Evolutionary conservation across 2,888 invertebrate genomes (phyloP).

Genomic region (Brachypterus glaber): DNA sequence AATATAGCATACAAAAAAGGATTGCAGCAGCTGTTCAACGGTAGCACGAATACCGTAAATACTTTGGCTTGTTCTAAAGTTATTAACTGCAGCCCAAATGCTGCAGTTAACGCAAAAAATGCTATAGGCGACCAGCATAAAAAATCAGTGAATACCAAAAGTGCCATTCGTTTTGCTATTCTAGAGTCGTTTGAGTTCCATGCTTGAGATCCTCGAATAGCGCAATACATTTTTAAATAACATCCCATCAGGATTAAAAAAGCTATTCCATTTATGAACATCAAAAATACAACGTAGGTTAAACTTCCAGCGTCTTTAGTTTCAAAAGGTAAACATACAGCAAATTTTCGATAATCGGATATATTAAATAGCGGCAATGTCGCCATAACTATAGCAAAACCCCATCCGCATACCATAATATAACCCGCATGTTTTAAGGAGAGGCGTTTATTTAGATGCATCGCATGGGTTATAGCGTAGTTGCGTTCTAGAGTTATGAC

Average conservation of each 20-base stretch:
- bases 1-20: conserved; percentile 96
- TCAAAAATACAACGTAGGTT: conserved; percentile 81
- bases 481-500: conserved; percentile 93
- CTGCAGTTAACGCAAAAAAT: conserved; percentile 88
- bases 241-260: conserved; percentile 93
- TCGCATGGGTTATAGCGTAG: conserved; percentile 95
- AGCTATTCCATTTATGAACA: conserved; percentile 86
- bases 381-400: conserved; percentile 79
- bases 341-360: conserved; percentile 93
- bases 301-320: conserved; percentile 65
- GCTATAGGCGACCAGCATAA: conserved; percentile 98
- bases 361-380: conserved; percentile 81
- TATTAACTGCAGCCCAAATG: conserved; percentile 82
- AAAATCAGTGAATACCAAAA: conserved; percentile 94
- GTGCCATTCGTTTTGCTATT: conserved; percentile 93
- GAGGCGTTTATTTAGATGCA: conserved; percentile 91
- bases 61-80: conserved; percentile 93
- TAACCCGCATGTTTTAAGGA: conserved; percentile 83
- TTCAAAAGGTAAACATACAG: conserved; percentile 94
- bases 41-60: conserved; percentile 91
- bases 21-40: conserved; percentile 94
- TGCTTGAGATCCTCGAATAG: conserved; percentile 91
- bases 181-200: conserved; percentile 97
- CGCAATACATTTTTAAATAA: conserved; percentile 95
- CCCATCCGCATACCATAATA: conserved; percentile 91